A percentile compares a stretch with the other conserved stretches of the same genome.
Evolutionary conservation across 2,797 vertebrate species (phyloP).

Genomic region (Xiphophorus birchmanni): DNA sequence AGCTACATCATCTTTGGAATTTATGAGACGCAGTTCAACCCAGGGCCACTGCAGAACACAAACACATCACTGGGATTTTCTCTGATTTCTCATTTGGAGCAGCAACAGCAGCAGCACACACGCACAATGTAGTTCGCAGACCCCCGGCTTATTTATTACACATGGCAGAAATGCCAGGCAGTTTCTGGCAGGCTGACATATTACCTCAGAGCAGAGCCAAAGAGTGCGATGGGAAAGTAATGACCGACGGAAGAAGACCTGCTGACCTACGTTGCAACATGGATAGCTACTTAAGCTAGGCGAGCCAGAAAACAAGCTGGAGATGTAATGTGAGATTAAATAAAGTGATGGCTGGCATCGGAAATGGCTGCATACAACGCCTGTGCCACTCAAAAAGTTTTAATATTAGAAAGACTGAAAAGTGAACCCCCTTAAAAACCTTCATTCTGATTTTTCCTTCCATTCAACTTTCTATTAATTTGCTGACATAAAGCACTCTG

Average conservation of each 20-base stretch:
- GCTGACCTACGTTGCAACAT: constrained; percentile 68
- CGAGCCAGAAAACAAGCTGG: constrained; percentile 54
- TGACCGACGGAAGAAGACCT: constrained; percentile 72
- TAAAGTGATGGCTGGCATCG: constrained; percentile 42
- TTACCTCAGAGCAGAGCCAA: constrained; percentile 75
- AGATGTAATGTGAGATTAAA: constrained; percentile 60
- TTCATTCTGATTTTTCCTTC: background rate
- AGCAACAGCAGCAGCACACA: constrained; percentile 26
- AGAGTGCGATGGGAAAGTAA: constrained; percentile 71
- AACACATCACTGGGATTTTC: constrained; percentile 82
- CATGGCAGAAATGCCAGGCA: constrained; percentile 80
- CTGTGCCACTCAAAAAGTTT: background rate
- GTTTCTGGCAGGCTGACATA: constrained; percentile 76
- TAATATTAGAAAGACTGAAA: background rate
- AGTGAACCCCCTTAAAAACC: background rate
- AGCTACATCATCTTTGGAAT: constrained; percentile 83
- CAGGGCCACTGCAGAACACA: constrained; percentile 81
- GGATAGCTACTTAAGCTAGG: constrained; percentile 64
- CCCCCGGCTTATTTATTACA: constrained; percentile 82
- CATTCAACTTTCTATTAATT: background rate
- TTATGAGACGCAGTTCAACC: constrained; percentile 83
- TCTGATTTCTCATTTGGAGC: constrained; percentile 80
- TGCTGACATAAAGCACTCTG: background rate
- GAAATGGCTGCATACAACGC: constrained; percentile 28
- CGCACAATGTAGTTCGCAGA: constrained; percentile 75